These are phyloP conservation scores for Eupithecia tripunctaria DNA, from an alignment of 2,888 invertebrate species.

Conservation along the genomic window DNA sequence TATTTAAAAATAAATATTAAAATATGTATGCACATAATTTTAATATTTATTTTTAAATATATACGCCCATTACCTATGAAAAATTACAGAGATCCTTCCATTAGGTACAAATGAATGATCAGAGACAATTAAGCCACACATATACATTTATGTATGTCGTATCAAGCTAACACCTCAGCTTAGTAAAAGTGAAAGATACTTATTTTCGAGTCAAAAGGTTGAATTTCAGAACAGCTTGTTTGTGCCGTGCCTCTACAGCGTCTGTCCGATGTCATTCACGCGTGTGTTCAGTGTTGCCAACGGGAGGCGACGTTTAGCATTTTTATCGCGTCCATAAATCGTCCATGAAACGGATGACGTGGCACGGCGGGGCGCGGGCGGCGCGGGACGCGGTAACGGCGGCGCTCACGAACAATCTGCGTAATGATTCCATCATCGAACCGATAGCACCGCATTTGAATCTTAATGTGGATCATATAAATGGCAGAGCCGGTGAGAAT, in stretches of 20 bases:
- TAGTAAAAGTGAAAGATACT: neutral
- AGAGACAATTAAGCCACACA: neutral
- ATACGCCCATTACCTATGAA: no score
- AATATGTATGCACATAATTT: no score
- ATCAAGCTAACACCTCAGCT: neutral
- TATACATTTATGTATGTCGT: neutral
- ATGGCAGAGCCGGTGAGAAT: neutral
- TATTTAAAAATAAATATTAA: no score
- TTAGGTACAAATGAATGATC: neutral
- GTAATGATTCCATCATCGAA: constrained; percentile 19
- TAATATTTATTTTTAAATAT: no score
- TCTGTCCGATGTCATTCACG: neutral
- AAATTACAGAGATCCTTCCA: no score
- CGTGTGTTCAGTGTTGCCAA: constrained; percentile 14
- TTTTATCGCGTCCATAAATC: constrained; percentile 32
- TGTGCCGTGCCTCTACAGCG: neutral
- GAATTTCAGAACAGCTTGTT: constrained; percentile 1
- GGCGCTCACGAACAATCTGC: neutral
- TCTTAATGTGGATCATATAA: constrained; percentile 6
- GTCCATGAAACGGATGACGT: constrained; percentile 12
- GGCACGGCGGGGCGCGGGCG: neutral
- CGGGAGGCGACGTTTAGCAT: constrained; percentile 15
- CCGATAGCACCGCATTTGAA: constrained; percentile 1
- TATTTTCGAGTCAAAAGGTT: neutral
- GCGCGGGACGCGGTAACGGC: constrained; percentile 12